phyloP scores from a whole-genome alignment of 1,140 invertebrate species.

The Microplitis mediator region DNA sequence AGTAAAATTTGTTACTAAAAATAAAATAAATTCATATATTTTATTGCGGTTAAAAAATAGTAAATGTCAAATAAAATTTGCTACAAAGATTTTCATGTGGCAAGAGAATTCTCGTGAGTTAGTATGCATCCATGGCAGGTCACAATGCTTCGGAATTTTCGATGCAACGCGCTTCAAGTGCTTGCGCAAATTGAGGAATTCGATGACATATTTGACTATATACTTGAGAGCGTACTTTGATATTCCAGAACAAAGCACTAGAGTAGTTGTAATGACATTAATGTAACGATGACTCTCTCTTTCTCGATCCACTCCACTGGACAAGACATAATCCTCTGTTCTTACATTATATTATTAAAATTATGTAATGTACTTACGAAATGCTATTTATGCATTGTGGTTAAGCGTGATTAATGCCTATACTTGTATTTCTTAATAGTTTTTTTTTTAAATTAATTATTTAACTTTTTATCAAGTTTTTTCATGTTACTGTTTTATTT shows the following conservation, averaged over 20 bases:
- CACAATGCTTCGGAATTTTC: slow-evolving; percentile 7
- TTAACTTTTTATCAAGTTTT: too few species aligned
- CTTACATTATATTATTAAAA: too few species aligned
- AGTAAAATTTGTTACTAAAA: neutral
- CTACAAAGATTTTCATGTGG: neutral
- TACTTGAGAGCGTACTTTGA: slow-evolving; percentile 1
- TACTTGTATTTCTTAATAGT: too few species aligned
- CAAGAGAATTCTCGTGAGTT: neutral
- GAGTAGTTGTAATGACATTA: neutral
- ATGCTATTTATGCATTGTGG: too few species aligned
- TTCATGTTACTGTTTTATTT: too few species aligned
- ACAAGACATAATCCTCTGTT: too few species aligned
- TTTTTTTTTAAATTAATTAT: too few species aligned
- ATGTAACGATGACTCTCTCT: too few species aligned
- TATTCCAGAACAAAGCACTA: neutral
- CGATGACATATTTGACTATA: neutral
- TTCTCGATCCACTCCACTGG: too few species aligned
- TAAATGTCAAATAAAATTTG: neutral
- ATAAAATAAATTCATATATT: neutral
- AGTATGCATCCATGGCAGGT: neutral
- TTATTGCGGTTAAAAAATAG: too few species aligned
- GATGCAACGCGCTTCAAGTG: neutral
- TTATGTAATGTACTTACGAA: too few species aligned
- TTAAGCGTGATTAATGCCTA: too few species aligned
- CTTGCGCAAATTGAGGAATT: slow-evolving; percentile 15